Percentiles rank a stretch among this genome's conserved stretches.
Evolutionary conservation across 2,113 vertebrate genomes (phyloP).

Genomic region (Amblyopsis rosae): DNA sequence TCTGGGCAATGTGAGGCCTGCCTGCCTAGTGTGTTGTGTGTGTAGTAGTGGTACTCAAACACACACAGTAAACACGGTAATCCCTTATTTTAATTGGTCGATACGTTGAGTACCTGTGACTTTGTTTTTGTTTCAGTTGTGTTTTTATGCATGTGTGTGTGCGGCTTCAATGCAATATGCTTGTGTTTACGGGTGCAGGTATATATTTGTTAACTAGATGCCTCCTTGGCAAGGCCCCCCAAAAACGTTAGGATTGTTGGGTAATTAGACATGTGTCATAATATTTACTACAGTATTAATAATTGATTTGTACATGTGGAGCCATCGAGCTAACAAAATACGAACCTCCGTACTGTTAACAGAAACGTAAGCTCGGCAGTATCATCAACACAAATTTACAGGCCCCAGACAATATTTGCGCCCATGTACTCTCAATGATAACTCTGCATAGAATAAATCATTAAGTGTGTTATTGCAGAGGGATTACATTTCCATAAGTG

Average conservation of each 20-base stretch:
- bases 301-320: constrained; percentile 70
- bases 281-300: constrained; percentile 67
- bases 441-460: constrained; percentile 66
- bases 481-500: constrained; percentile 69
- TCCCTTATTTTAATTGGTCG: constrained; percentile 68
- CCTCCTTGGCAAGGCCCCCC: constrained; percentile 57
- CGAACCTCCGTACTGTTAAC: constrained; percentile 17
- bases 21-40: constrained; percentile 48
- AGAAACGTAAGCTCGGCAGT: constrained; percentile 16
- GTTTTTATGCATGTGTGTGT: constrained; percentile 22
- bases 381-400: constrained; percentile 18
- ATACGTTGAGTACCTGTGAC: constrained; percentile 70
- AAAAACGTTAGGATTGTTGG: constrained; percentile 61
- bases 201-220: constrained; percentile 37
- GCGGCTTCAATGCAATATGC: constrained; percentile 22
- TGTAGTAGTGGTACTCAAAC: constrained; percentile 45
- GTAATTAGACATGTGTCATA: constrained; percentile 67
- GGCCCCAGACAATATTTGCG: constrained; percentile 17
- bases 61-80: constrained; percentile 61
- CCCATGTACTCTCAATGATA: constrained; percentile 39
- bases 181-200: constrained; percentile 18
- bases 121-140: constrained; percentile 48
- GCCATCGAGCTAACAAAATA: constrained; percentile 27
- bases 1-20: constrained; percentile 81
- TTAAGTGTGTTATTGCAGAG: constrained; percentile 68